Evolutionary conservation across 2,113 vertebrate species (phyloP), one percentile per base, ranked within the genome.

Genomic region (Neotoma lepida): DNA sequence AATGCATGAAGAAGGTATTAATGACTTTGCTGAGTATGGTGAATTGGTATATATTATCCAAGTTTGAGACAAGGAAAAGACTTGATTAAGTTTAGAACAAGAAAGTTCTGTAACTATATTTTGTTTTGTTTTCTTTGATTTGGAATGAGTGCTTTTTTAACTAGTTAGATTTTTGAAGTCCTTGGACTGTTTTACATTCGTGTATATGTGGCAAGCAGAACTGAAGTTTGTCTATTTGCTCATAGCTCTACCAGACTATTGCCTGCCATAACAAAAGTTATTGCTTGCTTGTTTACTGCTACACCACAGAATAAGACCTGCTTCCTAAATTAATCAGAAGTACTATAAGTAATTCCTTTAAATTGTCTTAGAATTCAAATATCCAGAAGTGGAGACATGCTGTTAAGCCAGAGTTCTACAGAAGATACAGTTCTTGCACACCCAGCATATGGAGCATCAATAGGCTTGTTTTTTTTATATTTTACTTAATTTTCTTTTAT

Each of bases 11-110:
- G 73, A 89, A 56, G 58, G 20, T 77, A 71, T 91, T 94, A 77
- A 73, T 94, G 33, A 73, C 44, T 24, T 88, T 76, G 93, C 58
- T 89, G 91, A 92, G 95, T 94, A 74, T 96, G 94, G 94, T 87
- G 28, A 76, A 30, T 54, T 74, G 64, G 70, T 30, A 28, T 64
- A 56, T 22, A 71, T 87, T 86, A 87, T 54, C 84, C 70, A 89
- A 95, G 18, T 86, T n/a, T 87, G 24, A 91, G 39, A 63, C 35
- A 86, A 18, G 3, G 18, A 94, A 95, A 94, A 44, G 71, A 54
- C 46, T 92, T 88, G 68, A 35, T 74, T 84, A 22, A 93, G n/a
- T 90, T 33, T 2, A 91, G 51, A 88, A 87, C 56, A 74, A 64
- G 82, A 97, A 90, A 96, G 81, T 88, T 49, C 17, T 85, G 8